These are phyloP conservation scores for Netelia melanura DNA, from an alignment of 2,888 invertebrate genomes.

Conservation along the genomic window DNA sequence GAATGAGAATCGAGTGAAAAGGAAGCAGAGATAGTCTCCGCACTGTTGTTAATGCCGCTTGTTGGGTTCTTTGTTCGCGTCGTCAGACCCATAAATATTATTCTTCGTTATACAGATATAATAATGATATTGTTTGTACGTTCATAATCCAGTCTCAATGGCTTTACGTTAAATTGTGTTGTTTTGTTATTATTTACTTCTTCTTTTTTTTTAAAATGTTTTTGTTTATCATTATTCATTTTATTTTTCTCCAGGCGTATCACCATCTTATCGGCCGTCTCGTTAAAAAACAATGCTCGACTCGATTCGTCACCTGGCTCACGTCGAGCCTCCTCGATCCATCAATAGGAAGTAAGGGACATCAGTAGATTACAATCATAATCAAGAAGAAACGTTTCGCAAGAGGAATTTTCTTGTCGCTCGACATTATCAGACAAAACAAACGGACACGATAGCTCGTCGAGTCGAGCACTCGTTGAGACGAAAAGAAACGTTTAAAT, in stretches of 20 bases:
- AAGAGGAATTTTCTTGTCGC: neutral
- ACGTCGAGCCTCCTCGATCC: neutral
- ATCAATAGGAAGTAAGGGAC: neutral
- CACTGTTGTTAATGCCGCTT: slow-evolving; percentile 16
- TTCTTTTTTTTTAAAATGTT: neutral
- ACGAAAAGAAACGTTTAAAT: neutral
- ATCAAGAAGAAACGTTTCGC: neutral
- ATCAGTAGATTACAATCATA: neutral
- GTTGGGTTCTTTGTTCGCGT: slow-evolving; percentile 45
- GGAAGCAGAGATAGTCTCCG: neutral
- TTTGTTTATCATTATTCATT: neutral
- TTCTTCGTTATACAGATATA: slow-evolving; percentile 51
- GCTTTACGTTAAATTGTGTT: slow-evolving; percentile 28
- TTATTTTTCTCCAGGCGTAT: neutral
- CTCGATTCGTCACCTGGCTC: neutral
- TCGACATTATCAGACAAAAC: neutral
- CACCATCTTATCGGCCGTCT: neutral
- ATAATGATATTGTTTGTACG: slow-evolving; percentile 76
- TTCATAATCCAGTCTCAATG: slow-evolving; percentile 80
- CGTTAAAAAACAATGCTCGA: neutral
- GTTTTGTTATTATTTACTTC: neutral
- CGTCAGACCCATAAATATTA: slow-evolving; percentile 36
- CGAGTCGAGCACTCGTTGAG: neutral
- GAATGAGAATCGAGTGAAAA: slow-evolving; percentile 23
- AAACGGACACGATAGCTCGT: neutral